Evolutionary conservation across 2,888 invertebrate genomes (phyloP).

Genomic region (Plusia festucae): DNA sequence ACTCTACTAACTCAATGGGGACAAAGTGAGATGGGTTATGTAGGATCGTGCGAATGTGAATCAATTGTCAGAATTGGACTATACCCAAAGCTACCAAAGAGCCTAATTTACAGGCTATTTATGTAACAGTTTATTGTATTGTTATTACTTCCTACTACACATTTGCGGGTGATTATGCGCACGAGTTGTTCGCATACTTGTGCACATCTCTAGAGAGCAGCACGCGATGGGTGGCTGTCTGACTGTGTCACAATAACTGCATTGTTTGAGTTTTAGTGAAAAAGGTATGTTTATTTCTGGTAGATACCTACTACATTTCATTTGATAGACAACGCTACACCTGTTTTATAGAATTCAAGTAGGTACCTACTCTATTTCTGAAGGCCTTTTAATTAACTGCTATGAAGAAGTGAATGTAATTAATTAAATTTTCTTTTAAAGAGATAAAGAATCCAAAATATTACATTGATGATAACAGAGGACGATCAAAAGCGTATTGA

Average conservation of each 20-base stretch:
- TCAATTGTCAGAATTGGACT: slow-evolving; percentile 43
- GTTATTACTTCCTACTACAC: slow-evolving; percentile 42
- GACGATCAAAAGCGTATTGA: too few relatives aligned
- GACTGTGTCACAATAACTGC: slow-evolving; percentile 18
- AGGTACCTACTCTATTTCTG: too few relatives aligned
- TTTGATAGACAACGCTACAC: too few relatives aligned
- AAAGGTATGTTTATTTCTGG: too few relatives aligned
- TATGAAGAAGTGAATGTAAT: too few relatives aligned
- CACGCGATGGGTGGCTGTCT: slow-evolving; percentile 32
- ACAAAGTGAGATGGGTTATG: slow-evolving; percentile 10
- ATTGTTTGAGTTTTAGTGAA: neutral
- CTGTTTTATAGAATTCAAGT: too few relatives aligned
- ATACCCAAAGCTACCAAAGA: slow-evolving; percentile 27
- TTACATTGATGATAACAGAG: too few relatives aligned
- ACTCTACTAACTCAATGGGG: neutral
- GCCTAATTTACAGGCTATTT: slow-evolving; percentile 36
- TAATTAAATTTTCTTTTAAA: too few relatives aligned
- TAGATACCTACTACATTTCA: too few relatives aligned
- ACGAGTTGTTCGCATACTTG: slow-evolving; percentile 42
- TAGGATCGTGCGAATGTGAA: slow-evolving; percentile 6
- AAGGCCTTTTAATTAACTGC: too few relatives aligned
- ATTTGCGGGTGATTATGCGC: slow-evolving; percentile 47
- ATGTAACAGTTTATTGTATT: slow-evolving; percentile 19
- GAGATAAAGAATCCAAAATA: too few relatives aligned
- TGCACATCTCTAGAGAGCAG: slow-evolving; percentile 28